Percentiles rank a stretch among this genome's conserved stretches.
phyloP scores from a whole-genome alignment of 2,888 invertebrate genomes.

The Aphidius colemani region DNA sequence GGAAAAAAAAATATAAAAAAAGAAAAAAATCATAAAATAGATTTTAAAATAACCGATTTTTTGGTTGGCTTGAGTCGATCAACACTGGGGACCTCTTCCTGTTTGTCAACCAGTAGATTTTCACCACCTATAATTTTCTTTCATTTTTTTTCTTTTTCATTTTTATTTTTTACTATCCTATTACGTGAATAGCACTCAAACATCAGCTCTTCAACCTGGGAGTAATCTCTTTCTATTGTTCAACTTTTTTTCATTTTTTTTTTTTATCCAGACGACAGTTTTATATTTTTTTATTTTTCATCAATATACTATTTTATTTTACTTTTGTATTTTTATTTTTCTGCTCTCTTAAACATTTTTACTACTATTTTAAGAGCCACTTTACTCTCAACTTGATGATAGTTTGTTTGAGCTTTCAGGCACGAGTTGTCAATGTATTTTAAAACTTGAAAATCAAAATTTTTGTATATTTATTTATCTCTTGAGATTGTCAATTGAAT shows the following conservation, averaged over 20 bases:
- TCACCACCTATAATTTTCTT: conserved; percentile 57
- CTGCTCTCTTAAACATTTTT: conserved; percentile 19
- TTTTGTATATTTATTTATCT: not conserved
- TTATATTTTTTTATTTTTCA: conserved; percentile 16
- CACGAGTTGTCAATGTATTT: conserved; percentile 8
- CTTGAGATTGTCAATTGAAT: not conserved
- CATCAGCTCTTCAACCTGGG: conserved; percentile 29
- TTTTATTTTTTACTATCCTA: conserved; percentile 37
- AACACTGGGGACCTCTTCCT: conserved; percentile 45
- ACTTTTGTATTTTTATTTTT: conserved; percentile 6
- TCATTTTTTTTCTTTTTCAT: conserved; percentile 41
- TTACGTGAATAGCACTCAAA: conserved; percentile 45
- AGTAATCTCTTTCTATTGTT: conserved; percentile 44
- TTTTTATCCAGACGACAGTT: conserved; percentile 30
- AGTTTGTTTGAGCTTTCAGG: conserved; percentile 12
- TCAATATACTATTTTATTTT: conserved; percentile 17
- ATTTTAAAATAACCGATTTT: conserved; percentile 49
- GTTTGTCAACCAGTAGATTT: conserved; percentile 54
- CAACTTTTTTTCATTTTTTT: not conserved
- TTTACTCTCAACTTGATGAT: conserved; percentile 24
- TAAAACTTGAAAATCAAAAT: not conserved
- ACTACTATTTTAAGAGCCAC: conserved; percentile 23
- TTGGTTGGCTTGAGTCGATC: conserved; percentile 53
- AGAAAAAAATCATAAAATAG: not conserved
- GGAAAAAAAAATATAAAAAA: too few species aligned